Conservation (phyloP, 2,113 vertebrate genomes). For the Smithornis capensis region DNA sequence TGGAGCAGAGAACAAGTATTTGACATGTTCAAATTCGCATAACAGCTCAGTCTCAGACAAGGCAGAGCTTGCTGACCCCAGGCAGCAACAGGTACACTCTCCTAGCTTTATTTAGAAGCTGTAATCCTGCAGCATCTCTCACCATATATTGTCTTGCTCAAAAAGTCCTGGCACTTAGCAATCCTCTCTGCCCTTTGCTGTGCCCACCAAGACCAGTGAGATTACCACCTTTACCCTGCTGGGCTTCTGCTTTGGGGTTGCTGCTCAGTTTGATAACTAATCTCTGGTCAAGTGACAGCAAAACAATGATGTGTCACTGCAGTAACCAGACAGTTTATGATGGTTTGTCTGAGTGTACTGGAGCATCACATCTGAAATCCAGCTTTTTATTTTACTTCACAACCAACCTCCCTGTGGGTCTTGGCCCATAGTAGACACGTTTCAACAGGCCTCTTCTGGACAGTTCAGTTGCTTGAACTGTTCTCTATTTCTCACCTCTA, state of each 20-base stretch:
- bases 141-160: neutral
- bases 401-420: neutral
- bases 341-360: neutral
- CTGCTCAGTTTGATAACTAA: neutral
- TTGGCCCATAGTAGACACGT: neutral
- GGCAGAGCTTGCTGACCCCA: neutral
- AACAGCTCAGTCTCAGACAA: neutral
- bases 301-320: accelerated
- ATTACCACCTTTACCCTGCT: neutral
- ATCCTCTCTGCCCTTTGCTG: neutral
- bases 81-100: neutral
- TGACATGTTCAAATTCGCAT: neutral
- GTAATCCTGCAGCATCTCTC: constrained; percentile 4
- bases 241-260: neutral
- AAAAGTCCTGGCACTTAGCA: neutral
- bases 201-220: accelerated
- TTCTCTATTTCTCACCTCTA: neutral
- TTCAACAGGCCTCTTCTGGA: neutral
- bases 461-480: neutral
- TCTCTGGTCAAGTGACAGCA: neutral
- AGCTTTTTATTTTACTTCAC: neutral
- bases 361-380: neutral
- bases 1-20: neutral
- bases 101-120: constrained; percentile 12
- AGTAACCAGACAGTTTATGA: neutral